Evolutionary conservation across 2,113 vertebrate genomes (phyloP), one percentile per base, ranked within the genome.

Genomic region (Sigmodon hispidus): DNA sequence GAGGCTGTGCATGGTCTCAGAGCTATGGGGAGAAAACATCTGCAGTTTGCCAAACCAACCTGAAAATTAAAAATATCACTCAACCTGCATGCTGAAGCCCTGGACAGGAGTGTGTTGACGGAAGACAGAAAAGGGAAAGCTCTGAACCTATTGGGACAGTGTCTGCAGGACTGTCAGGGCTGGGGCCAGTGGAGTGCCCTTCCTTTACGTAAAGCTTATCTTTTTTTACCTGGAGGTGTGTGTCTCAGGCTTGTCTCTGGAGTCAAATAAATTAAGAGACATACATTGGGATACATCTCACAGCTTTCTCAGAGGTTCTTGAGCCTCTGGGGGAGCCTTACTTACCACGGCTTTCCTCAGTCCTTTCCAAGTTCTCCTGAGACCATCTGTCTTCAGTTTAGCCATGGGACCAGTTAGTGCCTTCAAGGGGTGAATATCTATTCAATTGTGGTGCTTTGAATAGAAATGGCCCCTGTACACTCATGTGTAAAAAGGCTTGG

Each of bases 31-130:
- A n/a, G 96, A n/a, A 95, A 96, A 95, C 96, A 95, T 94, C 96
- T 98, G 97, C 1, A 94, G 48, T 89, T 93, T 97, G 97, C 94
- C 97, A 95, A 96, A 77, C 87, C 97, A 91, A 86, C 61, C 95
- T 97, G 97, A 96, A 98, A 97, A 98, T 97, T 43, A n/a, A 50
- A 67, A 96, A 75, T 94, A 89, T 95, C 61, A 95, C 90, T 98
- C 59, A 72, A 59, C 83, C 75, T 90, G 95, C 89, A 92, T 0
- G 2, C 87, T 0, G 77, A 43, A 85, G 70, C 80, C 29, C 67
- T 16, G 84, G 13, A 48, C 9, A 43, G 91, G 45, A 70, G 59
- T 48, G n/a, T 31, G 26, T 50, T 70, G 31, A 85, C 55, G 67
- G 15, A 61, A 70, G 50, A 75, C 93, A 65, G 81, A 75, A 80